Conservation (phyloP, 1,140 invertebrate genomes). For the Drosophila navojoa region DNA sequence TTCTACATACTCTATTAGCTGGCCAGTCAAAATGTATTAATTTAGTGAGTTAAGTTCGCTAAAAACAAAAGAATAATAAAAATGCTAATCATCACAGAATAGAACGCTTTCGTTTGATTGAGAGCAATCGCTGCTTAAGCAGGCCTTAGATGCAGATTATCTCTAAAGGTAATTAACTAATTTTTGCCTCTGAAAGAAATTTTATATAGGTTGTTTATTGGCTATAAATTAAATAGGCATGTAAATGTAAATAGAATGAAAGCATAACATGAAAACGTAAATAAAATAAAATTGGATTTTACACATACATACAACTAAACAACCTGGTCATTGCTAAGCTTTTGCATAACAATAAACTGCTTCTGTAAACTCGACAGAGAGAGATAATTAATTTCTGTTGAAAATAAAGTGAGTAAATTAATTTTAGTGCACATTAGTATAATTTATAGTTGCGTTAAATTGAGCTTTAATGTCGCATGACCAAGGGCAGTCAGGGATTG, state of each 20-base stretch:
- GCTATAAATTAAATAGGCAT: neutral
- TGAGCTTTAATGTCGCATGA: slow-evolving; percentile 6
- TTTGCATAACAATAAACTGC: neutral
- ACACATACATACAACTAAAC: too few relatives aligned
- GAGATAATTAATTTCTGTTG: neutral
- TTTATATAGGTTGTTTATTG: neutral
- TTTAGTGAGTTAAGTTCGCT: slow-evolving; percentile 56
- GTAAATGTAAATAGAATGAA: neutral
- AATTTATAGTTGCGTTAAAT: slow-evolving; percentile 19
- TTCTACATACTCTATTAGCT: slow-evolving; percentile 18
- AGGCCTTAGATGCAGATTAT: neutral
- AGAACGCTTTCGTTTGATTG: slow-evolving; percentile 1
- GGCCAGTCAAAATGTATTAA: slow-evolving; percentile 68
- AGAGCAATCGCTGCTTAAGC: neutral
- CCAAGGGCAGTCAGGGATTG: slow-evolving; percentile 38
- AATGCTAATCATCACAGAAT: slow-evolving; percentile 49
- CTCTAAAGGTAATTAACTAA: neutral
- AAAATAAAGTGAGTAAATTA: slow-evolving; percentile 9
- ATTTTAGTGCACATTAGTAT: slow-evolving; percentile 9
- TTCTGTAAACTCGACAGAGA: too few relatives aligned
- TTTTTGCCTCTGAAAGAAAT: neutral
- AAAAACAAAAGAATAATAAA: slow-evolving; percentile 41
- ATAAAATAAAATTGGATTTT: too few relatives aligned
- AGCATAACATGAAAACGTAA: too few relatives aligned
- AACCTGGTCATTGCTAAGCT: neutral